Percentiles rank a stretch among this genome's conserved stretches.
phyloP scores from a whole-genome alignment of 1,140 invertebrate genomes.

The Panagrolaimus sp. region DNA sequence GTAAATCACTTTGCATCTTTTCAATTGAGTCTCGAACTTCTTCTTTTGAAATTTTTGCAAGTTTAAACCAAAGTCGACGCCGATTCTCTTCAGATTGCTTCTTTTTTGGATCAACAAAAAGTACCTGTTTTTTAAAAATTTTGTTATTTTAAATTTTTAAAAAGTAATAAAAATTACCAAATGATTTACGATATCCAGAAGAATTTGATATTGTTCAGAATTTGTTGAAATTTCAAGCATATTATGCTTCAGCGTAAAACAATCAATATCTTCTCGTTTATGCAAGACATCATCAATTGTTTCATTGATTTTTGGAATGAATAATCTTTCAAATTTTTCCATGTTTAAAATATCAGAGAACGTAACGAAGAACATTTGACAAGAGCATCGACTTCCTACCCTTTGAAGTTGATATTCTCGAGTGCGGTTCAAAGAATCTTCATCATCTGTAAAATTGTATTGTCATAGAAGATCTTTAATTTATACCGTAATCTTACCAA shows the following conservation, averaged over 20 bases:
- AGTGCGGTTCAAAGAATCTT: too few species aligned
- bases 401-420: conserved; percentile 73
- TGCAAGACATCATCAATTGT: background rate
- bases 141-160: too few species aligned
- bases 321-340: conserved; percentile 66
- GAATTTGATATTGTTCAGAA: conserved; percentile 64
- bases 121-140: too few species aligned
- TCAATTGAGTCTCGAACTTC: conserved; percentile 69
- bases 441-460: too few species aligned
- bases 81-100: conserved; percentile 69
- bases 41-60: conserved; percentile 74
- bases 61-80: conserved; percentile 72
- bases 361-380: conserved; percentile 93
- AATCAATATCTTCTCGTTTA: conserved; percentile 71
- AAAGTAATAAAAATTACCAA: too few species aligned
- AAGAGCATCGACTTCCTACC: conserved; percentile 90
- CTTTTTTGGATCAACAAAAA: conserved; percentile 90
- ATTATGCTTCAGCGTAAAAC: conserved; percentile 94
- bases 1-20: conserved; percentile 61
- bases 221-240: conserved; percentile 95
- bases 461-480: background rate
- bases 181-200: conserved; percentile 65
- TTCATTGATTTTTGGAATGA: conserved; percentile 21
- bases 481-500: conserved; percentile 58
- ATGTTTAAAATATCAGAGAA: conserved; percentile 79